A percentile compares a stretch with the other conserved stretches of the same genome.
Evolutionary conservation across 2,888 invertebrate genomes (phyloP).

Genomic region (Ganaspis brasiliensis): DNA sequence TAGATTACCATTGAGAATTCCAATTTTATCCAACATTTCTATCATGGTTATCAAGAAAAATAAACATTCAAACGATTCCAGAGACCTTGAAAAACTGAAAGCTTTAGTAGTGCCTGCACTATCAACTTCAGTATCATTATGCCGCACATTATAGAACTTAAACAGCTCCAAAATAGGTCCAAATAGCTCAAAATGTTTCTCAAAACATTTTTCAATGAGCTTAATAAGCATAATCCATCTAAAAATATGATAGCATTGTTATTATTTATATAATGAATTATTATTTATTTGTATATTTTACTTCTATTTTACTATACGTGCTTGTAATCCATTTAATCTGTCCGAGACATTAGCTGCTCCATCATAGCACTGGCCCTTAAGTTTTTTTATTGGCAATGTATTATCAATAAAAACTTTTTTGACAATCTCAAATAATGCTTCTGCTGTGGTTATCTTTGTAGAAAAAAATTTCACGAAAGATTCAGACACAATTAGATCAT

Average conservation of each 20-base stretch:
- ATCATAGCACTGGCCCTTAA: constrained; percentile 59
- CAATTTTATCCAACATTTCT: constrained; percentile 18
- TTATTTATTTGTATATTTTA: neutral
- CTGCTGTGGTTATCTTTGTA: constrained; percentile 37
- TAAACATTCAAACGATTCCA: neutral
- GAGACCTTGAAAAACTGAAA: no score
- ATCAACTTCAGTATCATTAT: no score
- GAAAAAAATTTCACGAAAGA: constrained; percentile 42
- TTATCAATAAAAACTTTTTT: constrained; percentile 35
- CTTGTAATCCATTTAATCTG: constrained; percentile 55
- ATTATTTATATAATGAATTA: neutral
- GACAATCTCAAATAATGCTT: constrained; percentile 42
- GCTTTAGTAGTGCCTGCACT: no score
- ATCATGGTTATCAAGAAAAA: neutral
- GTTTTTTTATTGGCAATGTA: constrained; percentile 39
- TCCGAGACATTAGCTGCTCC: constrained; percentile 57
- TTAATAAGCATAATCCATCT: no score
- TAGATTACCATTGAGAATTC: constrained; percentile 47
- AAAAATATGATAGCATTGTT: neutral
- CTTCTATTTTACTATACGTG: no score
- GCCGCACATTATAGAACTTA: no score
- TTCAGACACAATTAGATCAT: constrained; percentile 40
- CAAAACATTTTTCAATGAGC: no score
- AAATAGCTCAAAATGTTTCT: no score
- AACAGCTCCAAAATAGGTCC: no score